These are phyloP conservation scores for Scolopax rusticola DNA, from an alignment of 2,797 vertebrate species.

Conservation along the genomic window DNA sequence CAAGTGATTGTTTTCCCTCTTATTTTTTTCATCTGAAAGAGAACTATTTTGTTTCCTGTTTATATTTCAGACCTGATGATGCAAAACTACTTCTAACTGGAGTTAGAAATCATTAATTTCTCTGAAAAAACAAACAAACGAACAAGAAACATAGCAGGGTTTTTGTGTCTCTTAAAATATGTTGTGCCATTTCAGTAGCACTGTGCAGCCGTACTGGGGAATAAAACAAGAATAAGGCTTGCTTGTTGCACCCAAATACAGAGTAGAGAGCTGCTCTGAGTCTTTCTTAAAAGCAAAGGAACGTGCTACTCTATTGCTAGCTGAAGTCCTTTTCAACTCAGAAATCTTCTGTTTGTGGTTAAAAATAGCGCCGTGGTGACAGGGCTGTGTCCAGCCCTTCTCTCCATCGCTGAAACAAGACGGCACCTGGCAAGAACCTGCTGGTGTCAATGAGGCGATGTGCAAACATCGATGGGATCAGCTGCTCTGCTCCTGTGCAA, in stretches of 20 bases:
- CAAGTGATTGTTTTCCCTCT: not conserved
- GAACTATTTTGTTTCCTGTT: not conserved
- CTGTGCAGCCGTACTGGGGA: rapidly evolving
- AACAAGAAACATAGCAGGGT: not conserved
- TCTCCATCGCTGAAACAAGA: not conserved
- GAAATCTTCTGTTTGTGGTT: not conserved
- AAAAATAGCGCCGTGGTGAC: not conserved
- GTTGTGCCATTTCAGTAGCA: not conserved
- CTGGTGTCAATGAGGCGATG: not conserved
- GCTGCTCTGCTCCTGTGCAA: not conserved
- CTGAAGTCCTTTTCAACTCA: not conserved
- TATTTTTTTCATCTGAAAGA: not conserved
- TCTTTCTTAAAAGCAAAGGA: not conserved
- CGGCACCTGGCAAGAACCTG: not conserved
- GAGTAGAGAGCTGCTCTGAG: not conserved
- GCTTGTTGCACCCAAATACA: not conserved
- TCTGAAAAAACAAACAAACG: not conserved
- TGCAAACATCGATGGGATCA: not conserved
- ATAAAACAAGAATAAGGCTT: not conserved
- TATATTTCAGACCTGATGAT: not conserved
- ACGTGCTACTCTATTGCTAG: not conserved
- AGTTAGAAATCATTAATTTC: not conserved
- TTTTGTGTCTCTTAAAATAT: not conserved
- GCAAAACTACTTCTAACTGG: not conserved
- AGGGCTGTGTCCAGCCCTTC: not conserved